Base-by-base conservation (phyloP, 2,888 invertebrate species). In the Yponomeuta plumbellus region DNA sequence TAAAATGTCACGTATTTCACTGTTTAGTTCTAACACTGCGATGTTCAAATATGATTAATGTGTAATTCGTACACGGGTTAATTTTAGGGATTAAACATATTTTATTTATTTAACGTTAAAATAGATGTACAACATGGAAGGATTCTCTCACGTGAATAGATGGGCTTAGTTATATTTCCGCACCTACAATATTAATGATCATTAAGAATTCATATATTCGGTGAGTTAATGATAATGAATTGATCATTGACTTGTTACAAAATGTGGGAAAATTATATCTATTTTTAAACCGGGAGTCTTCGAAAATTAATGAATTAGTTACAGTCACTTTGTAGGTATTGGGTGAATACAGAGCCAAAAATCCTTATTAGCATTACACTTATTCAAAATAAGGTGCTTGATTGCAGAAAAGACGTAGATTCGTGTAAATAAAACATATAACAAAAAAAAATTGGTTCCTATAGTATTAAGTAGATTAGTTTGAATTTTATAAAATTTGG, bases 1-100 rank as follows among this genome's bases (percentile, higher is more conserved):
- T 78, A 44, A 85, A 76, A 85, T 86, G 74, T 85, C 79, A 86
- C 52, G 26, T 20, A 13, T 2, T 20, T 57, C 2, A 44, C 17
- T 52, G 44, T 52, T 52, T 52, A 52, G 44, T 52, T 52, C 5
- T 34, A 1, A 34, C 8, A 6, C 8, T 26, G 2, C 2, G 26
- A 26, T 26, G 26, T 26, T 26, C 26, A 26, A 26, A 26, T 26
- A 26, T 5, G 26, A 26, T 26, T 6, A 34, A 8, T 34, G 6
- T 8, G 8, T 8, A 34, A 34, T 34, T 34, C 8, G 26, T 34
- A 34, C 6, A 34, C 44, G 44, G 44, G 17, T 52, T 52, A 52
- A 13, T 52, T 52, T 52, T 52, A 52, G 17, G 17, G 13, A 1
- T 44, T 6, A 13, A 44, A 44, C 13, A 13, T 26, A 26, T 26